A percentile compares a stretch with the other conserved stretches of the same genome.
These are phyloP conservation scores for Nymphalis polychloros DNA, from an alignment of 2,888 invertebrate species.

Conservation along the genomic window DNA sequence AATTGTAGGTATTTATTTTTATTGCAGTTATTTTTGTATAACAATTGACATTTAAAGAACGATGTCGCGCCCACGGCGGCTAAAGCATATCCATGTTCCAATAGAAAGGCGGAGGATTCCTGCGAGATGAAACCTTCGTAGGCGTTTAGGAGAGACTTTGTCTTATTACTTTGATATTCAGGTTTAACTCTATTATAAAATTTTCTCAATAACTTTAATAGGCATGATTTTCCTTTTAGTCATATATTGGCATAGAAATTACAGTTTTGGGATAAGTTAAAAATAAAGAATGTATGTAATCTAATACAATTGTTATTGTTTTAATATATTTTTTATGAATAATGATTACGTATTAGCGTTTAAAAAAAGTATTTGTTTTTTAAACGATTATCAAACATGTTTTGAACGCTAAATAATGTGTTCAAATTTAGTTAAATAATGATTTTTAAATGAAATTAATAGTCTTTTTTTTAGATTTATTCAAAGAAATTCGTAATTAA, in stretches of 20 bases:
- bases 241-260: neutral
- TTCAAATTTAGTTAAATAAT: too few relatives aligned
- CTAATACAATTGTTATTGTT: too few relatives aligned
- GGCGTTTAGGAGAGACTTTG: conserved; percentile 1
- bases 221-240: neutral
- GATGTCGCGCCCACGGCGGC: conserved; percentile 11
- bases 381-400: too few relatives aligned
- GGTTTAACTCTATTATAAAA: neutral
- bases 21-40: conserved; percentile 1
- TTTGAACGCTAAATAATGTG: too few relatives aligned
- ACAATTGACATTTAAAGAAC: conserved; percentile 16
- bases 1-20: neutral
- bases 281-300: too few relatives aligned
- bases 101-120: conserved; percentile 10
- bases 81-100: conserved; percentile 17
- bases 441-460: too few relatives aligned
- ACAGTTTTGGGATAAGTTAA: too few relatives aligned
- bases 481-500: too few relatives aligned
- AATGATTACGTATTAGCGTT: too few relatives aligned
- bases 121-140: conserved; percentile 5
- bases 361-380: too few relatives aligned
- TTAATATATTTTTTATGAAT: too few relatives aligned
- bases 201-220: neutral
- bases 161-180: neutral
- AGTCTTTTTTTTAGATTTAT: too few relatives aligned